Base-by-base conservation (phyloP, 2,888 invertebrate species). In the Plemyria rubiginata region DNA sequence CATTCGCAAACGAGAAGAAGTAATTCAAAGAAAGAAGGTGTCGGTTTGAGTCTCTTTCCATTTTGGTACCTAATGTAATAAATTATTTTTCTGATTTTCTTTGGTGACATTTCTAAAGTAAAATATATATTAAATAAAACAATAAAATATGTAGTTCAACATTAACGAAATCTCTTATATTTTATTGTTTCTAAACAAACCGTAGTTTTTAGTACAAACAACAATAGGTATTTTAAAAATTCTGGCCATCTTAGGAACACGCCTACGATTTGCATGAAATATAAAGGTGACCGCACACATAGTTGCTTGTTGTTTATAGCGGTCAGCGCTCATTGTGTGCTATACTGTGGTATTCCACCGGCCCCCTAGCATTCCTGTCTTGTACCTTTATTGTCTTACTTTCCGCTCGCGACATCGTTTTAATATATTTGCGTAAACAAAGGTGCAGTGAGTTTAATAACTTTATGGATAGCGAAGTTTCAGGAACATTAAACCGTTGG, bases 231-330 rank as follows among this genome's bases (percentile, higher is more conserved):
- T 15, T 7, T 45, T 9, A 2, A 2, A n/a, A 29, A 15, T 36
- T 43, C 6, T 4, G 28, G 54, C 40, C 2, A 36, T 53, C 54
- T 54, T 41, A 70, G 68, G 65, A 65, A 58, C 70, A 67, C 74
- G 66, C 70, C 75, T 74, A 71, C 81, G 84, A 92, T 92, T 92
- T 91, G 88, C 92, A 92, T 92, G 90, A 92, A 88, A 92, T 92
- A 92, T 91, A 92, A 92, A 91, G 92, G 91, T 89, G 86, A 84
- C 88, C 88, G 85, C 89, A 83, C 90, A 83, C 88, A 92, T 89
- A 91, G 90, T 90, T 89, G 77, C 73, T 77, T 77, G 78, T 90
- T 90, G 91, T 92, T 92, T 92, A 91, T 89, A 77, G 87, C 92
- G 92, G 92, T 90, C 90, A 88, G 81, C 75, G 79, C 71, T 79